Evolutionary conservation across 2,888 invertebrate genomes (phyloP).

Genomic region (Prosopocoilus inquinatus): DNA sequence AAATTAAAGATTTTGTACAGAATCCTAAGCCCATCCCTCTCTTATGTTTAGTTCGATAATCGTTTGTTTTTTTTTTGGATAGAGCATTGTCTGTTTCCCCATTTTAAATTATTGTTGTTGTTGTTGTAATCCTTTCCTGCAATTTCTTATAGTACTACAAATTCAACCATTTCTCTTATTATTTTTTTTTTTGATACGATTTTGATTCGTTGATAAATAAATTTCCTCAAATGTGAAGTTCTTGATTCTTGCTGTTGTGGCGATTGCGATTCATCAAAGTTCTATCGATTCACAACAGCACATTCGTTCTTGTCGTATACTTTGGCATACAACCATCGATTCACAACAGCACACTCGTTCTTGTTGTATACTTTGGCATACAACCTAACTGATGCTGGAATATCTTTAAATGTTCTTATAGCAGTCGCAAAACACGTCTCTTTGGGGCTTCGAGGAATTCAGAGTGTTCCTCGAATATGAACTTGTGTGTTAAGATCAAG

Average conservation of each 20-base stretch:
- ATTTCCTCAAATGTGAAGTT: constrained; percentile 1
- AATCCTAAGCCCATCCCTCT: no score
- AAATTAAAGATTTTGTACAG: no score
- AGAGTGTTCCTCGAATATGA: neutral
- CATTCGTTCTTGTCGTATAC: neutral
- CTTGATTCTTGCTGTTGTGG: neutral
- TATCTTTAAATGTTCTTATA: neutral
- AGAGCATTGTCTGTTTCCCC: no score
- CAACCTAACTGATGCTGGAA: neutral
- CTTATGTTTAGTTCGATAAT: no score
- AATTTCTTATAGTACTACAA: no score
- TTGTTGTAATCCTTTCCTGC: no score
- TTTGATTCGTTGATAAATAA: neutral
- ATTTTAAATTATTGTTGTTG: no score
- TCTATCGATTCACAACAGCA: neutral
- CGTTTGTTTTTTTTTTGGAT: no score
- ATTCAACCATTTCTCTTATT: no score
- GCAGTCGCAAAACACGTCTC: neutral
- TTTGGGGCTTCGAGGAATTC: neutral
- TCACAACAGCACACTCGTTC: constrained; percentile 1
- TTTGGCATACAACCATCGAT: neutral
- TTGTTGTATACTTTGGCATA: constrained; percentile 1
- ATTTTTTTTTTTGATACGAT: neutral
- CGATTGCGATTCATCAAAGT: no score
- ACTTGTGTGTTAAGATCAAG: neutral